Percentiles rank a stretch among this genome's conserved stretches.
Conservation (phyloP, 2,113 vertebrate genomes). For the Lamprologus ornatipinnis region DNA sequence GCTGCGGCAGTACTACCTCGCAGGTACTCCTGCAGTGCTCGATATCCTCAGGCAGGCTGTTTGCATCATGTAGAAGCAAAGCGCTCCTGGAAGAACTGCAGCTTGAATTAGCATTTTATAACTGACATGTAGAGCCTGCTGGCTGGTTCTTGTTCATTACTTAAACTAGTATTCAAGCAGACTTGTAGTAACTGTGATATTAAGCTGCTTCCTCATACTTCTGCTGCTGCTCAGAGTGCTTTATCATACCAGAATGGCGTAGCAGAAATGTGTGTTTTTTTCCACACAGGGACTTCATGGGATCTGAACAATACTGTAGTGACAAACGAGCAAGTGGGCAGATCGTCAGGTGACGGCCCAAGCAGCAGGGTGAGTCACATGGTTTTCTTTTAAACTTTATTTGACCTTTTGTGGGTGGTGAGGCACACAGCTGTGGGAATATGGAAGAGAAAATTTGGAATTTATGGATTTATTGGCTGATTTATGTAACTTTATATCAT, state of each 20-base stretch:
- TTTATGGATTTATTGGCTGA: background rate
- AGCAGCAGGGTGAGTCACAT: conserved; percentile 49
- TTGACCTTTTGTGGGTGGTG: background rate
- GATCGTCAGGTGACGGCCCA: background rate
- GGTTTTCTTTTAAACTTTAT: background rate
- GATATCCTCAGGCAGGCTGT: background rate
- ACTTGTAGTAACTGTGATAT: background rate
- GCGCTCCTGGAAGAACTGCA: background rate
- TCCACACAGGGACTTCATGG: conserved; percentile 44
- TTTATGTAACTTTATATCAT: background rate
- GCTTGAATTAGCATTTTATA: background rate
- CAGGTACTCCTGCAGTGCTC: conserved; percentile 42
- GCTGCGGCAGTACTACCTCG: conserved; percentile 74
- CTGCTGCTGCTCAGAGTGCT: background rate
- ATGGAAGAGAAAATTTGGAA: background rate
- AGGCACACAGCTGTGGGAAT: background rate
- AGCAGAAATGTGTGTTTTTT: background rate
- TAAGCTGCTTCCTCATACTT: background rate
- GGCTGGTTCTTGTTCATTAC: background rate
- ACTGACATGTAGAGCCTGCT: background rate
- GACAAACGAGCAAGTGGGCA: background rate
- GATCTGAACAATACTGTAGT: conserved; percentile 21
- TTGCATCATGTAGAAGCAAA: background rate
- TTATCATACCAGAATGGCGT: background rate
- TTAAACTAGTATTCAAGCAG: background rate